phyloP scores from a whole-genome alignment of 2,888 invertebrate species.

The Eupithecia subfuscata region DNA sequence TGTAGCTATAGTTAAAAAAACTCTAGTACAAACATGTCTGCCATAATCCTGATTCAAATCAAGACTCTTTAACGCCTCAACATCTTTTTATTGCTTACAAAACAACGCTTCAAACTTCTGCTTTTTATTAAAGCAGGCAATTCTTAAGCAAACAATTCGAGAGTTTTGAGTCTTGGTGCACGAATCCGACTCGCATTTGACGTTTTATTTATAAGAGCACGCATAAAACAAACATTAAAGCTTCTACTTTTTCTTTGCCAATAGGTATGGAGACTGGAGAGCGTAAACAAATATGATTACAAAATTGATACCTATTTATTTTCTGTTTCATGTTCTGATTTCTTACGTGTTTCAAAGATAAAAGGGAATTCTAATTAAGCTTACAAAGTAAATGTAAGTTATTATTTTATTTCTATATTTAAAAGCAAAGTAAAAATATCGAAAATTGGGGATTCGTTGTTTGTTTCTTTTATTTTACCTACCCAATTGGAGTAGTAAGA shows the following conservation, averaged over 20 bases:
- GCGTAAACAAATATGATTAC: neutral
- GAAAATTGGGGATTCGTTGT: neutral
- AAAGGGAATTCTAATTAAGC: constrained; percentile 1
- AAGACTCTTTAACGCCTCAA: neutral
- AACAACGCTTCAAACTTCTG: neutral
- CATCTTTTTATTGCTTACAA: constrained; percentile 8
- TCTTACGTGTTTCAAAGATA: constrained; percentile 4
- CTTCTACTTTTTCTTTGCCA: neutral
- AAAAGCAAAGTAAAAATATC: neutral
- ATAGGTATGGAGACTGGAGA: neutral
- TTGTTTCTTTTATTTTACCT: neutral
- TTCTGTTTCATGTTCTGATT: neutral
- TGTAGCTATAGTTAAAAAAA: neutral
- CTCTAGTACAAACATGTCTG: neutral
- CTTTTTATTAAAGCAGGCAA: neutral
- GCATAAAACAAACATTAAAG: neutral
- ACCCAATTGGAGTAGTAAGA: neutral
- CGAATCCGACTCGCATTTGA: no score
- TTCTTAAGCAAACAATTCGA: constrained; percentile 11
- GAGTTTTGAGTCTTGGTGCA: no score
- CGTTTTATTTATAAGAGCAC: no score
- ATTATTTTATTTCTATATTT: neutral
- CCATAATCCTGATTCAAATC: neutral
- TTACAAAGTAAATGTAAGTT: neutral
- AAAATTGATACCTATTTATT: no score